phyloP scores from a whole-genome alignment of 1,140 invertebrate genomes.

The Ephestia elutella region DNA sequence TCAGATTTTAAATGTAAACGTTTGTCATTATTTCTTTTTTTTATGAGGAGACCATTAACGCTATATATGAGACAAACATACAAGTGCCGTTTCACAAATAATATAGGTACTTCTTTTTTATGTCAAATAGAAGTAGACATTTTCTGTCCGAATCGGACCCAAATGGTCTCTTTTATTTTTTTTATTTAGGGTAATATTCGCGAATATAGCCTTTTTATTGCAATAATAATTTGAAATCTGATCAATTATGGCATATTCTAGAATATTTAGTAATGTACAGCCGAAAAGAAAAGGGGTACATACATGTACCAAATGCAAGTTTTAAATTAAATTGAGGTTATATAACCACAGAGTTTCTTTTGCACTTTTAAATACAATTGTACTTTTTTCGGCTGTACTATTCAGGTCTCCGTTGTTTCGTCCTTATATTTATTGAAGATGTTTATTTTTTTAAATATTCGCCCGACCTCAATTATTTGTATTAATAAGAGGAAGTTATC shows the following conservation, averaged over 20 bases:
- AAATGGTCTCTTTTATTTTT: not conserved
- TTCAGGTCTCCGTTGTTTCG: slow-evolving; percentile 20
- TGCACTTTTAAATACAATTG: not conserved
- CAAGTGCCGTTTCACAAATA: no score
- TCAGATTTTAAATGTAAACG: slow-evolving; percentile 38
- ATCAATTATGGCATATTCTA: slow-evolving; percentile 2
- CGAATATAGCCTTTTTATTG: not conserved
- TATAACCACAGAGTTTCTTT: not conserved
- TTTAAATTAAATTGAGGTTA: no score
- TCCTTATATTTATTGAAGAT: slow-evolving; percentile 63
- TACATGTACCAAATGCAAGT: no score
- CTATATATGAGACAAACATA: not conserved
- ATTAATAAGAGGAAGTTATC: slow-evolving; percentile 56
- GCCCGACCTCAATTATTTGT: slow-evolving; percentile 50
- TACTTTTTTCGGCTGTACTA: slow-evolving; percentile 17
- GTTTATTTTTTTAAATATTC: slow-evolving; percentile 63
- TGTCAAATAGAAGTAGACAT: no score
- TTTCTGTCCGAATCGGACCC: not conserved
- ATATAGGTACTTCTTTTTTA: no score
- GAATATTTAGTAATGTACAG: slow-evolving; percentile 5
- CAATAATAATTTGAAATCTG: no score
- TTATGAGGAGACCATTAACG: slow-evolving; percentile 19
- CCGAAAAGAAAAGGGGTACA: not conserved
- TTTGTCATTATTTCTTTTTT: slow-evolving; percentile 31
- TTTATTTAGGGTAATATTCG: not conserved